These are phyloP conservation scores for Salvator merianae DNA, from an alignment of 2,113 vertebrate species.

Conservation along the genomic window DNA sequence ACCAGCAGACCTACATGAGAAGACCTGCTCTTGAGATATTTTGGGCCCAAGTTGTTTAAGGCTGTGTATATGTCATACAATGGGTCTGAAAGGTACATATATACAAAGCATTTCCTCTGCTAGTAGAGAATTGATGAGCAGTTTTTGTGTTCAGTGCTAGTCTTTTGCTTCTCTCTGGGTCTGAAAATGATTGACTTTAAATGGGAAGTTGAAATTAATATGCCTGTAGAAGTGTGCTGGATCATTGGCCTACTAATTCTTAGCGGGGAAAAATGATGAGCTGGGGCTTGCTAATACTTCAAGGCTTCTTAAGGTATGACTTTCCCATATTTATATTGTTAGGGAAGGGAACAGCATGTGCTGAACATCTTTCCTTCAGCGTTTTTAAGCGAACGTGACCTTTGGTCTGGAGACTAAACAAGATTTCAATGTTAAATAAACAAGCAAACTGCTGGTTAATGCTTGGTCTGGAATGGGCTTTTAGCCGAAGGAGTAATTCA, in stretches of 20 bases:
- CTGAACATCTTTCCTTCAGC: background rate
- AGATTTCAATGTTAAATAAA: slow-evolving; percentile 5
- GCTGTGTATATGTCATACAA: background rate
- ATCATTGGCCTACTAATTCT: background rate
- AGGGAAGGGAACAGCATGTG: background rate
- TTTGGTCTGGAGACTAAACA: slow-evolving; percentile 3
- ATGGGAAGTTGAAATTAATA: background rate
- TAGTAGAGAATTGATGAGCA: background rate
- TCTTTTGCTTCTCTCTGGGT: background rate
- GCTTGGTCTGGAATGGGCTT: background rate
- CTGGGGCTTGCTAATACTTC: background rate
- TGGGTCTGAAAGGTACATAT: background rate
- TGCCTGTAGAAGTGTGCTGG: background rate
- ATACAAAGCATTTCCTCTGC: background rate
- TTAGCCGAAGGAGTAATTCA: background rate
- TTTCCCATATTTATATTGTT: background rate
- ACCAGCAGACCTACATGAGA: too few relatives aligned
- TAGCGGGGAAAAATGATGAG: background rate
- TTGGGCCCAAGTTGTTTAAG: background rate
- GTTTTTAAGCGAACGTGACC: background rate
- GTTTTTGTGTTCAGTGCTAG: background rate
- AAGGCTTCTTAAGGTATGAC: background rate
- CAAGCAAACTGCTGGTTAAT: background rate
- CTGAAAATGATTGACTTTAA: background rate
- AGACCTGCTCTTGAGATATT: too few relatives aligned